These are phyloP conservation scores for Saguinus midas DNA, from an alignment of 2,113 vertebrate genomes.

Conservation along the genomic window DNA sequence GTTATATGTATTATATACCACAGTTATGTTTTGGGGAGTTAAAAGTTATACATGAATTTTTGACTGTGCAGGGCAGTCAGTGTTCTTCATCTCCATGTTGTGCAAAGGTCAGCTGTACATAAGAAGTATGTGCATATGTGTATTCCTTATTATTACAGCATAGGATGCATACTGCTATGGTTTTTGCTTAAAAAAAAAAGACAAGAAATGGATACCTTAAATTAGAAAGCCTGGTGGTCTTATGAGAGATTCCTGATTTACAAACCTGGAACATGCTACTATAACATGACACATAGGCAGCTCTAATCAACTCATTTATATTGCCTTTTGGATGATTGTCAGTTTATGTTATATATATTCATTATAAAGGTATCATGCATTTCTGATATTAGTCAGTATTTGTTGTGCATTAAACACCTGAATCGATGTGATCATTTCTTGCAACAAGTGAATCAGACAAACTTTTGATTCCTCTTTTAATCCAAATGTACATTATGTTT, in stretches of 20 bases:
- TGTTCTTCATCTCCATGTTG: background rate
- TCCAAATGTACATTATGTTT: background rate
- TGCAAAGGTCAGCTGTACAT: background rate
- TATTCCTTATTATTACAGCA: background rate
- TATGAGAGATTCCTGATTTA: background rate
- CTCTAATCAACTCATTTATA: background rate
- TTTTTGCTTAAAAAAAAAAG: background rate
- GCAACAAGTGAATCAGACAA: background rate
- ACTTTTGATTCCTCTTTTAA: background rate
- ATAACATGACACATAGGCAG: background rate
- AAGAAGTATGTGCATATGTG: background rate
- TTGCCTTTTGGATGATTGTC: background rate
- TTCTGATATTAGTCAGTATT: constrained; percentile 18
- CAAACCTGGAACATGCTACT: background rate
- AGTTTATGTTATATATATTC: background rate
- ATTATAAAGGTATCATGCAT: background rate
- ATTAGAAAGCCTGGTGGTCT: background rate
- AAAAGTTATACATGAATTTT: background rate
- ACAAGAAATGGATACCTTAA: background rate
- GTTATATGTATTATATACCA: no score
- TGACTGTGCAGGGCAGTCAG: no score
- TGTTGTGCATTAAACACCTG: background rate
- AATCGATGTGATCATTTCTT: constrained; percentile 21
- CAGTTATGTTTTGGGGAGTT: background rate
- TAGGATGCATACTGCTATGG: background rate